Percentiles rank a stretch among this genome's conserved stretches.
Conservation (phyloP, 2,888 invertebrate genomes). For the Andrena bucephala region DNA sequence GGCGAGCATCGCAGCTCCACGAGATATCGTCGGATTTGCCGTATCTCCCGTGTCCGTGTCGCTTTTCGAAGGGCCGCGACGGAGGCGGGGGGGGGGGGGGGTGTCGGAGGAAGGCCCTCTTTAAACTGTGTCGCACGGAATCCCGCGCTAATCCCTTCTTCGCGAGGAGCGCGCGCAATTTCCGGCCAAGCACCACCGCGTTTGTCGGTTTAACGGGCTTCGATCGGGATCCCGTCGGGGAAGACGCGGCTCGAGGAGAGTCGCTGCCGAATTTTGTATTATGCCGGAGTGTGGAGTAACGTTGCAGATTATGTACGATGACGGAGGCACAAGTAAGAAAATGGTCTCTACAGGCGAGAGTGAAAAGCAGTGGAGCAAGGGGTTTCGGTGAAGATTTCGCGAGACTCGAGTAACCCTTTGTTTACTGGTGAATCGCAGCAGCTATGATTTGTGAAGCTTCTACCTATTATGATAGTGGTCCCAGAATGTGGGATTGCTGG, state of each 20-base stretch:
- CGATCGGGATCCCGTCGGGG: not conserved
- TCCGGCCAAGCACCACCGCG: not conserved
- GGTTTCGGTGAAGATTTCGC: slow-evolving; percentile 25
- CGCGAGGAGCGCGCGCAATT: slow-evolving; percentile 25
- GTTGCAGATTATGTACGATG: no score
- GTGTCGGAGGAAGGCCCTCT: not conserved
- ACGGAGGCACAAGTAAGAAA: no score
- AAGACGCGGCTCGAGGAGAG: not conserved
- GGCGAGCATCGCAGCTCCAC: slow-evolving; percentile 55
- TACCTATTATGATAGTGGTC: not conserved
- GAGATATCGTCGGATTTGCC: slow-evolving; percentile 64
- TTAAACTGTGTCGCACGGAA: slow-evolving; percentile 48
- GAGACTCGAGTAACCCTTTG: slow-evolving; percentile 62
- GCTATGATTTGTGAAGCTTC: not conserved
- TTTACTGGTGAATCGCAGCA: slow-evolving; percentile 58
- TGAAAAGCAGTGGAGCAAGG: slow-evolving; percentile 37
- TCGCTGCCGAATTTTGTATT: no score
- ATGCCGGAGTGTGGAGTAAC: no score
- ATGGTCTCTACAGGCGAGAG: no score
- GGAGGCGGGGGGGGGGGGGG: not conserved
- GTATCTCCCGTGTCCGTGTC: slow-evolving; percentile 59
- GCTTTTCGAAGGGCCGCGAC: slow-evolving; percentile 25
- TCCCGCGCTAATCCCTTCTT: slow-evolving; percentile 39
- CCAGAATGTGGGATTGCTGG: not conserved
- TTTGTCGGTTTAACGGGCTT: slow-evolving; percentile 26